Conservation (phyloP, 2,797 vertebrate species). For the Anniella stebbinsi region DNA sequence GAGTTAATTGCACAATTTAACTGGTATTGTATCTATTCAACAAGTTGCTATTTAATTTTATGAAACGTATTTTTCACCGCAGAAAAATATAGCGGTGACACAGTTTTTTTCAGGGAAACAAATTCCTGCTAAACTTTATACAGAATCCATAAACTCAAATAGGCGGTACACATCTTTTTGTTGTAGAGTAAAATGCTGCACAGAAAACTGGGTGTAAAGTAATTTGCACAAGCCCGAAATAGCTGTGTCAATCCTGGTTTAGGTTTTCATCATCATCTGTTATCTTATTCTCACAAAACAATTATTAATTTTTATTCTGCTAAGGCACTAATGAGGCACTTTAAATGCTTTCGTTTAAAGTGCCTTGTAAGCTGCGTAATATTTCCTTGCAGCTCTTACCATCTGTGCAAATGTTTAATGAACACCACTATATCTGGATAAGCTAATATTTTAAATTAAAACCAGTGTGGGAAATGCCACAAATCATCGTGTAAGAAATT, state of each 20-base stretch:
- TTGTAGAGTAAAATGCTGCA: not conserved
- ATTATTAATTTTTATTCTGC: not conserved
- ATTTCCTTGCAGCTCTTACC: constrained; percentile 34
- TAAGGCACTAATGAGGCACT: not conserved
- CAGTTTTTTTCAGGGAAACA: not conserved
- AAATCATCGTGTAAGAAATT: constrained; percentile 58
- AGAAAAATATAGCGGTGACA: no score
- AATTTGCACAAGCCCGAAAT: not conserved
- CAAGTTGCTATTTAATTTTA: no score
- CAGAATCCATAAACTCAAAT: not conserved
- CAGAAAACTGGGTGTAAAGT: not conserved
- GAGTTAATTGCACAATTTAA: no score
- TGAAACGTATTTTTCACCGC: no score
- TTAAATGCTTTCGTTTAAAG: no score
- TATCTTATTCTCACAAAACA: not conserved
- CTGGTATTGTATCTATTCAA: no score
- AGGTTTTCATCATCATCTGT: not conserved
- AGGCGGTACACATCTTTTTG: not conserved
- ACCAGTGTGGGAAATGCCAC: constrained; percentile 44
- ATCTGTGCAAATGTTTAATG: constrained; percentile 43
- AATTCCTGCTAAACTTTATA: not conserved
- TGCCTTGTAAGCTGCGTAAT: not conserved
- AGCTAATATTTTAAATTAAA: constrained; percentile 50
- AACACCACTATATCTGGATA: constrained; percentile 38
- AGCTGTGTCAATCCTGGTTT: not conserved